phyloP scores from a whole-genome alignment of 1,140 invertebrate genomes.

The Andricus grossulariae region DNA sequence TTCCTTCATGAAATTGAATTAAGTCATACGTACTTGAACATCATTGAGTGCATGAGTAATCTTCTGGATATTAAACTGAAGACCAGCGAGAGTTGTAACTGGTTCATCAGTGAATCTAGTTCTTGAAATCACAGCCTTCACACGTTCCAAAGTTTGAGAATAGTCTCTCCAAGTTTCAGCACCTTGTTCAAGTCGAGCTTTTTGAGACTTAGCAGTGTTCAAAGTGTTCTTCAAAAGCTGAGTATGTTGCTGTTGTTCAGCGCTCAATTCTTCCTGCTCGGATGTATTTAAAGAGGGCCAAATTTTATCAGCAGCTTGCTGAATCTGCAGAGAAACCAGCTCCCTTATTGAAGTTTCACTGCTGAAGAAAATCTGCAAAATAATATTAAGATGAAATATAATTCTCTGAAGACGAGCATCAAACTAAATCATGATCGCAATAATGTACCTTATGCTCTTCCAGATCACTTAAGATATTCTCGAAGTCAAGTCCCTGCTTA shows the following conservation, averaged over 20 bases:
- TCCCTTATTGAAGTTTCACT: constrained; percentile 86
- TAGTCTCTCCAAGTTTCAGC: constrained; percentile 89
- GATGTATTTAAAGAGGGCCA: constrained; percentile 87
- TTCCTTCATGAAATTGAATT: neutral
- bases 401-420: neutral
- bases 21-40: constrained; percentile 80
- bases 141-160: constrained; percentile 84
- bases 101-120: constrained; percentile 85
- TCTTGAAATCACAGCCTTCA: constrained; percentile 83
- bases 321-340: constrained; percentile 87
- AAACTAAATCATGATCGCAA: neutral
- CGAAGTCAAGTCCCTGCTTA: constrained; percentile 91
- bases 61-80: constrained; percentile 89
- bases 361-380: constrained; percentile 83
- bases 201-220: constrained; percentile 86
- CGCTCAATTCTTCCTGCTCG: constrained; percentile 88
- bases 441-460: constrained; percentile 86
- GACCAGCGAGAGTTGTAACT: constrained; percentile 84
- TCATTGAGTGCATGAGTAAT: constrained; percentile 86
- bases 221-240: constrained; percentile 88
- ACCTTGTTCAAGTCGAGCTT: constrained; percentile 85
- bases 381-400: constrained; percentile 22
- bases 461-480: constrained; percentile 87
- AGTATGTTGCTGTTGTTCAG: constrained; percentile 86
- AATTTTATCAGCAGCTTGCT: constrained; percentile 89